Evolutionary conservation across 2,888 invertebrate genomes (phyloP).

Genomic region (Lepidocyrtinus sp.): DNA sequence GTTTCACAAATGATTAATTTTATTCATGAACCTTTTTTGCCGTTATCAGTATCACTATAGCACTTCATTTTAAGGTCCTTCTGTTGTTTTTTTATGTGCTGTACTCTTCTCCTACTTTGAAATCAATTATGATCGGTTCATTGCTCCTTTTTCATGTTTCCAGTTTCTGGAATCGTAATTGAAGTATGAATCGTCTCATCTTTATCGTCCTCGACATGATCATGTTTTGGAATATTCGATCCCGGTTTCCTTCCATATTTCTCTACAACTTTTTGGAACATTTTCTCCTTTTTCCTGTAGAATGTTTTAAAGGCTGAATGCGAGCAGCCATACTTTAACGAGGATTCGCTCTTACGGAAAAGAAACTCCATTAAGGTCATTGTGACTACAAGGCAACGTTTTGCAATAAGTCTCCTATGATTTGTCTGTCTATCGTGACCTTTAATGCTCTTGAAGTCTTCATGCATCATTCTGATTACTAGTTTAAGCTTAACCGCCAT

Average conservation of each 20-base stretch:
- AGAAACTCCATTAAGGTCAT: constrained; percentile 26
- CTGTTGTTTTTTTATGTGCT: neutral
- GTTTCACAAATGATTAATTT: too few relatives aligned
- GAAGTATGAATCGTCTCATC: neutral
- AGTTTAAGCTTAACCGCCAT: constrained; percentile 14
- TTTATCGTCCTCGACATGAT: neutral
- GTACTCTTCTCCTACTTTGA: neutral
- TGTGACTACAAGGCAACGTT: neutral
- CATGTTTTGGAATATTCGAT: neutral
- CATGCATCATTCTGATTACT: neutral
- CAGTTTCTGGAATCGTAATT: neutral
- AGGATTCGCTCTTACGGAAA: neutral
- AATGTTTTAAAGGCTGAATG: constrained; percentile 19
- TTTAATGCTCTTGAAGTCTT: neutral
- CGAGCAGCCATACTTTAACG: neutral
- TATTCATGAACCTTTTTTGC: too few relatives aligned
- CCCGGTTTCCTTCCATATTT: neutral
- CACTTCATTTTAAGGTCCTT: too few relatives aligned
- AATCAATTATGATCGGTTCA: neutral
- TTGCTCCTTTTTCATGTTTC: neutral
- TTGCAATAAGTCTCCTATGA: neutral
- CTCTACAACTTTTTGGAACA: neutral
- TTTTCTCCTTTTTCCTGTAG: neutral
- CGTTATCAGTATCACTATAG: neutral
- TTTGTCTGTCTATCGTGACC: neutral